Evolutionary conservation across 2,797 vertebrate genomes (phyloP).

Genomic region (Sternarchorhynchus goeldii): DNA sequence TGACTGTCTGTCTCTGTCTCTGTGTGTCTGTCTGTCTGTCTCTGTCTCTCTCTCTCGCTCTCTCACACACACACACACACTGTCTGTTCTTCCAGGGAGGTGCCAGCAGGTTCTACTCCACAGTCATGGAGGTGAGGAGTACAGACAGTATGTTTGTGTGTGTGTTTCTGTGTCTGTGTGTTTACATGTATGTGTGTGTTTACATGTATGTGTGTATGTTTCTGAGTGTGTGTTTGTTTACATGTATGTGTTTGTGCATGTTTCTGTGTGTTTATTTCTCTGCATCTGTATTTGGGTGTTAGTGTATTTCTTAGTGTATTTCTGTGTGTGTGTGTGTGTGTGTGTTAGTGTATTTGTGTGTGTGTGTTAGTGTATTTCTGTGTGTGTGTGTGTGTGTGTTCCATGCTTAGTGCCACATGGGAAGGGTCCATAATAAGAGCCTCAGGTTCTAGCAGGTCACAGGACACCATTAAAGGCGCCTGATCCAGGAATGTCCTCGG

Average conservation of each 20-base stretch:
- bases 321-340: no score
- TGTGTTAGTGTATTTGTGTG: no score
- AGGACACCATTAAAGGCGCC: constrained; percentile 16
- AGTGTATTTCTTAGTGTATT: no score
- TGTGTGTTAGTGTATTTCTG: not conserved
- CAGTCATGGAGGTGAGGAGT: no score
- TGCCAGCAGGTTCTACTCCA: no score
- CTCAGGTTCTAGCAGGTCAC: constrained; percentile 9
- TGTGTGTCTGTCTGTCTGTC: no score
- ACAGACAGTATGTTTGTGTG: not conserved
- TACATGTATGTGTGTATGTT: not conserved
- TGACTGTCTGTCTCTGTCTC: no score
- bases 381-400: no score
- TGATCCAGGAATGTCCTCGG: not conserved
- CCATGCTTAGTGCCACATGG: not conserved
- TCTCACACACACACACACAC: not conserved
- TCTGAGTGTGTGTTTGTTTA: constrained; percentile 3
- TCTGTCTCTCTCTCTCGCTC: no score
- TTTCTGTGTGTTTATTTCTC: no score
- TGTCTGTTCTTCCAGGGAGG: not conserved
- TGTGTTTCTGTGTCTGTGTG: not conserved
- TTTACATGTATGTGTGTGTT: not conserved
- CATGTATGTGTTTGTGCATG: not conserved
- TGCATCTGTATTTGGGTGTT: no score
- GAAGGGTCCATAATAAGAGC: constrained; percentile 12